phyloP scores from a whole-genome alignment of 2,113 vertebrate genomes.

The Mixornis gularis region DNA sequence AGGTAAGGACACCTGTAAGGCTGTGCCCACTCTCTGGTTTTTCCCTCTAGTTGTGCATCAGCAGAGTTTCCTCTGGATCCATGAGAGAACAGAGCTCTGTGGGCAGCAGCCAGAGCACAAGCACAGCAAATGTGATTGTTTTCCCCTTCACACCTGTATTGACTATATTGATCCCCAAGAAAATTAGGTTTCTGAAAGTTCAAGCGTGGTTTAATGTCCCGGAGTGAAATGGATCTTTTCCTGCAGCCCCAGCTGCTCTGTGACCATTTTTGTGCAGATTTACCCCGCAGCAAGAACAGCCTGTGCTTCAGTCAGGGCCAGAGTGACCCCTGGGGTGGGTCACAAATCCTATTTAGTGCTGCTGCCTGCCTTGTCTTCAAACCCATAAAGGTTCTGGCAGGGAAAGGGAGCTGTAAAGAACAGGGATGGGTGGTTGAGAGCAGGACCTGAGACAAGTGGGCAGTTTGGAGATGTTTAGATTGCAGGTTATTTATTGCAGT shows the following conservation, averaged over 20 bases:
- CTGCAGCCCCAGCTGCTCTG: neutral
- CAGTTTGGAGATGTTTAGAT: neutral
- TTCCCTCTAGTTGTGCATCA: neutral
- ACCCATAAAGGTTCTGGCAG: neutral
- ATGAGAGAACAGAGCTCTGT: neutral
- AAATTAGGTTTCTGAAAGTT: constrained; percentile 62
- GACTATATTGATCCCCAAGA: constrained; percentile 36
- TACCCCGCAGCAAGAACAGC: neutral
- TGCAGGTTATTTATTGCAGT: neutral
- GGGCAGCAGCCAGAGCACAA: neutral
- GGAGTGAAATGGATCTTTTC: neutral
- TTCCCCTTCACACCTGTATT: neutral
- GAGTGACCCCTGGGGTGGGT: accelerated
- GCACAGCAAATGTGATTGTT: neutral
- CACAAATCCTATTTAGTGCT: accelerated
- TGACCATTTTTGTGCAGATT: neutral
- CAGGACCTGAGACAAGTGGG: neutral
- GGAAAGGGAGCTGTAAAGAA: neutral
- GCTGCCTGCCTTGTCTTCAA: neutral
- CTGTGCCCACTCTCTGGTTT: neutral
- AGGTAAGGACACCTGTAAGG: neutral
- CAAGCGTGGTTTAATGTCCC: constrained; percentile 41
- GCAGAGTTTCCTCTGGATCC: neutral
- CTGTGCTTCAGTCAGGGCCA: neutral
- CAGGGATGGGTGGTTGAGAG: neutral